Evolutionary conservation across 2,888 invertebrate genomes (phyloP), one percentile per base, ranked within the genome.

Genomic region (Xiphydria camelus): DNA sequence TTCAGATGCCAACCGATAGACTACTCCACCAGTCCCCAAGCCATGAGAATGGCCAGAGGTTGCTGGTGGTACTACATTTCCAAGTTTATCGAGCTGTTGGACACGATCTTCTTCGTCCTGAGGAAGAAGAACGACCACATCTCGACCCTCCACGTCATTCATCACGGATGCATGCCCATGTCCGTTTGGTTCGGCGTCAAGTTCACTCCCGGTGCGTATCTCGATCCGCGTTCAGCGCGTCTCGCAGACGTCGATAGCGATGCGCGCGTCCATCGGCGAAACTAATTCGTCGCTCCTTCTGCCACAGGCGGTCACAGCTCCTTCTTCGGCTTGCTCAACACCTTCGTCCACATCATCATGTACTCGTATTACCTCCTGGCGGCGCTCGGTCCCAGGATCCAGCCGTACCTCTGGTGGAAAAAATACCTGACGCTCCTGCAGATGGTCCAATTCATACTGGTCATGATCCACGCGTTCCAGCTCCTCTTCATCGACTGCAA

Each of bases 61-160:
- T 92, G 93, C 70, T 95, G 94, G 93, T 91, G 91, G 91, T 95
- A 94, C 69, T 94, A 89, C 75, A 84, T 95, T 67, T 93, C 94
- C 19, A 96, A 96, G 77, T 94, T 95, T 76, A 88, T 91, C 45
- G 96, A 96, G 77, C 90, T 95, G 74, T 83, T 91, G 57, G 96
- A 96, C 74, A 95, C 95, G 42, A 85, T 93, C 70, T 95, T 96
- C 82, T 96, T 96, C 79, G 88, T 96, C 49, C 79, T 95, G 79
- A 83, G 95, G 44, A 96, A 96, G 82, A 94, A 96, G 76, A 87
- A 88, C 74, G 87, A 90, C 74, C 95, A 96, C 69, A 87, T 95
- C 49, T 89, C 93, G 36, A 89, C 89, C 15, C 82, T 96, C 23
- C 95, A 96, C 73, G 94, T 96, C 36, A 92, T 94, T 62, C 95